Base-by-base conservation (phyloP, 2,113 vertebrate genomes). In the Elephas maximus region DNA sequence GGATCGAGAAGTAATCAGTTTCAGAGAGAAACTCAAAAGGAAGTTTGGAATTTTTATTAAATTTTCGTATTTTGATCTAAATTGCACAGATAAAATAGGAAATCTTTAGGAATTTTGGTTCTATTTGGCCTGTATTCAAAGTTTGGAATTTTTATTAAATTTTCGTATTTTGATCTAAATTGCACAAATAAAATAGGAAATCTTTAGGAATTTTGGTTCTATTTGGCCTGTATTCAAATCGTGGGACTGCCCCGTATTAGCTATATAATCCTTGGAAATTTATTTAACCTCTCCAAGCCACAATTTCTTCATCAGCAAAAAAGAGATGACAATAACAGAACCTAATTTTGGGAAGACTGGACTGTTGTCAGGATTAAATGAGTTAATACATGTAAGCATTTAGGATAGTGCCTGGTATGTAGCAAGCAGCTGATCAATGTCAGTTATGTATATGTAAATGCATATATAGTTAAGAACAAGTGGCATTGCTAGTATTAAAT, bases 301-400 rank as follows among this genome's bases (percentile, higher is more conserved):
- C 44, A 23, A 83, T 80, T 86, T 57, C 45, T 7, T 78, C 83
- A 86, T 79, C 33, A 51, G 7, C 48, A 15, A 15, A 89, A 79
- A 73, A 65, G 44, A 78, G 18, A 79, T 41, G 11, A 89, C 62
- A 7, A 69, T 57, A 53, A 78, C 5, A 73, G 18, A 71, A 77
- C 14, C 30, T 80, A 92, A 90, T 20, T 92, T 60, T 21, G 30
- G 78, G 1, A 5, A 77, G 24, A 44, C 1, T 69, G 12, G 45
- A 20, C 20, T 76, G 7, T 60, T 63, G 62, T 20, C 21, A 53
- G 71, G 63, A 93, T 51, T 41, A 45, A 37, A 88, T 37, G 44
- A 97, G 74, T 90, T 95, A 71, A 91, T 26, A 63, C 1, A 51
- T 37, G 9, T 12, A 94, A 69, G 26, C 79, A 10, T 73, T 90